Conservation (phyloP, 1,140 invertebrate species). For the Lineus longissimus region DNA sequence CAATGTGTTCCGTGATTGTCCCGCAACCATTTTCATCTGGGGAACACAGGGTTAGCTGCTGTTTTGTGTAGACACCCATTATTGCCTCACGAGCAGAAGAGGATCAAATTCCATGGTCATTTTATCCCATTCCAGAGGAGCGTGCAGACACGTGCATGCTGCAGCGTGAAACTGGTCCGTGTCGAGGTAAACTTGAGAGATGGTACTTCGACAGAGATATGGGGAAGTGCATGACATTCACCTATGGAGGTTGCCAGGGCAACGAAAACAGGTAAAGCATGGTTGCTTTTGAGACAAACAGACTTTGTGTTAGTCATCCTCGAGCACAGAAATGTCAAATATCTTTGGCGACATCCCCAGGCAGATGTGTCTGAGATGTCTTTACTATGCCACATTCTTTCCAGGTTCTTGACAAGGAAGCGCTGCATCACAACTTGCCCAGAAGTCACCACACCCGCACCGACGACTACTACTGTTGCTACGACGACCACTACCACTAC, state of each 20-base stretch:
- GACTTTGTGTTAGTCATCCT: background rate
- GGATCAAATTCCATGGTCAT: too few relatives aligned
- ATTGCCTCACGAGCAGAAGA: too few relatives aligned
- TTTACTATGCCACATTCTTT: background rate
- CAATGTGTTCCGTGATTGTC: too few relatives aligned
- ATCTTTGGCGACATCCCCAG: too few relatives aligned
- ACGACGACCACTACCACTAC: background rate
- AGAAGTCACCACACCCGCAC: background rate
- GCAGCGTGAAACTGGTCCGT: slow-evolving; percentile 68
- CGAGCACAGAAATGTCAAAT: background rate
- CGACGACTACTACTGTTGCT: background rate
- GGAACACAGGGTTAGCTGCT: too few relatives aligned
- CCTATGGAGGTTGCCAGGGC: slow-evolving; percentile 87
- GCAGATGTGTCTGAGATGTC: slow-evolving; percentile 3
- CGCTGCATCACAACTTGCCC: background rate
- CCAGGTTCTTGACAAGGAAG: background rate
- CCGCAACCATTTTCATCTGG: too few relatives aligned
- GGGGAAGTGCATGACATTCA: slow-evolving; percentile 89
- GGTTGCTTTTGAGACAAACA: too few relatives aligned
- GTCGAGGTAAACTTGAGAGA: slow-evolving; percentile 63
- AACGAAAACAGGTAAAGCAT: slow-evolving; percentile 53
- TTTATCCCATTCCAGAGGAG: too few relatives aligned
- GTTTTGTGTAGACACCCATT: too few relatives aligned
- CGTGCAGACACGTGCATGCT: slow-evolving; percentile 77
- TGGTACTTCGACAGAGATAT: slow-evolving; percentile 84